These are phyloP conservation scores for Heteronetta atricapilla DNA, from an alignment of 2,113 vertebrate genomes.

Conservation along the genomic window DNA sequence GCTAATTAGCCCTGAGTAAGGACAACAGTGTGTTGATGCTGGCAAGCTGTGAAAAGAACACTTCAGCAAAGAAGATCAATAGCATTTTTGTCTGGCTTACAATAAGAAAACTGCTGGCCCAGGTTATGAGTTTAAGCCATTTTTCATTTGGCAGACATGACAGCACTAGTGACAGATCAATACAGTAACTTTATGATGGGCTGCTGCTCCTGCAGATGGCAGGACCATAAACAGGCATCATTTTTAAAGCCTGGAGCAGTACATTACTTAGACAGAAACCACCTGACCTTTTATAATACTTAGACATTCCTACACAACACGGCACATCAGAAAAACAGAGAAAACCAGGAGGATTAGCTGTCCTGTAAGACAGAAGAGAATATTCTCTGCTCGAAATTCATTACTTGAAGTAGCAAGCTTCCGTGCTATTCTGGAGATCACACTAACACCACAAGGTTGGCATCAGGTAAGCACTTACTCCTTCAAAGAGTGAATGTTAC, in stretches of 20 bases:
- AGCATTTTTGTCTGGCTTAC: constrained; percentile 68
- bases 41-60: constrained; percentile 74
- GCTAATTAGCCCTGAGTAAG: constrained; percentile 71
- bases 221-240: constrained; percentile 45
- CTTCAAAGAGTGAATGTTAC: not conserved
- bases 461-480: not conserved
- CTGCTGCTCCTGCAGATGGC: constrained; percentile 56
- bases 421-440: not conserved
- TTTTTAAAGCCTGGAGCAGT: constrained; percentile 43
- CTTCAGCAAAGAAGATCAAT: constrained; percentile 70
- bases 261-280: constrained; percentile 50
- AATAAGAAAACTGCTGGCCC: constrained; percentile 64
- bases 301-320: constrained; percentile 4
- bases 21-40: constrained; percentile 65
- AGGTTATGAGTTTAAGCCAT: constrained; percentile 66
- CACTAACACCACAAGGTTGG: not conserved
- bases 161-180: constrained; percentile 64
- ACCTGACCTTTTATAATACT: constrained; percentile 44
- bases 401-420: not conserved
- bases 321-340: not conserved
- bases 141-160: constrained; percentile 67
- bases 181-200: constrained; percentile 58
- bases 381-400: not conserved
- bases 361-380: not conserved
- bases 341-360: not conserved